phyloP scores from a whole-genome alignment of 2,888 invertebrate species.

The Elegia similella region DNA sequence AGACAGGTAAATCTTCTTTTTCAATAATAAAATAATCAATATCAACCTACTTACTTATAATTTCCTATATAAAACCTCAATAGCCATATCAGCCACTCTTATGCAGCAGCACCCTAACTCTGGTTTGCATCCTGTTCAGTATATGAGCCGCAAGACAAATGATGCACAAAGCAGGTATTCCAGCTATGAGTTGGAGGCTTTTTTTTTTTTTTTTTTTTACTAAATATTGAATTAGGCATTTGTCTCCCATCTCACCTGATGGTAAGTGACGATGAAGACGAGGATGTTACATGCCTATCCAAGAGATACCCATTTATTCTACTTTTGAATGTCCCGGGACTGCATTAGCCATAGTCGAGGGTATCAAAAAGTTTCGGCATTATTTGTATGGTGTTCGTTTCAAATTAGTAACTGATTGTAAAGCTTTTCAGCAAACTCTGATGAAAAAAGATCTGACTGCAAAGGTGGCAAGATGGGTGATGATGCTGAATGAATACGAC shows the following conservation, averaged over 20 bases:
- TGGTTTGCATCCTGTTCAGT: slow-evolving; percentile 8
- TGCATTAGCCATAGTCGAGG: slow-evolving; percentile 20
- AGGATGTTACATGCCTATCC: no score
- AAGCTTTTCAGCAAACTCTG: slow-evolving; percentile 21
- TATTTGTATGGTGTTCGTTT: slow-evolving; percentile 19
- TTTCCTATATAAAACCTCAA: no score
- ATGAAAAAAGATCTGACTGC: slow-evolving; percentile 21
- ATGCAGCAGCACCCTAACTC: not conserved
- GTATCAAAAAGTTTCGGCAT: slow-evolving; percentile 19
- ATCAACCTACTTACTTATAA: no score
- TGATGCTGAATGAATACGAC: slow-evolving; percentile 26
- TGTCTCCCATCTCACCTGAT: no score
- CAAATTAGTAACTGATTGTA: slow-evolving; percentile 5
- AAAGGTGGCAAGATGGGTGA: slow-evolving; percentile 26
- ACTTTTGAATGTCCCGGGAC: no score
- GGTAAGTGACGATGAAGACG: no score
- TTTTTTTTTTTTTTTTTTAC: no score
- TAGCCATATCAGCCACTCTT: not conserved
- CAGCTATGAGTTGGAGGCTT: slow-evolving; percentile 23
- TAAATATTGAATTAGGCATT: no score
- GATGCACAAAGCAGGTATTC: slow-evolving; percentile 19
- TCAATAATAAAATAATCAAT: no score
- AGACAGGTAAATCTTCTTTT: no score
- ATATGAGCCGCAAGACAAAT: slow-evolving; percentile 20
- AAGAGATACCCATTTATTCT: no score